Evolutionary conservation across 2,113 vertebrate genomes (phyloP).

Genomic region (Deroptyus accipitrinus): DNA sequence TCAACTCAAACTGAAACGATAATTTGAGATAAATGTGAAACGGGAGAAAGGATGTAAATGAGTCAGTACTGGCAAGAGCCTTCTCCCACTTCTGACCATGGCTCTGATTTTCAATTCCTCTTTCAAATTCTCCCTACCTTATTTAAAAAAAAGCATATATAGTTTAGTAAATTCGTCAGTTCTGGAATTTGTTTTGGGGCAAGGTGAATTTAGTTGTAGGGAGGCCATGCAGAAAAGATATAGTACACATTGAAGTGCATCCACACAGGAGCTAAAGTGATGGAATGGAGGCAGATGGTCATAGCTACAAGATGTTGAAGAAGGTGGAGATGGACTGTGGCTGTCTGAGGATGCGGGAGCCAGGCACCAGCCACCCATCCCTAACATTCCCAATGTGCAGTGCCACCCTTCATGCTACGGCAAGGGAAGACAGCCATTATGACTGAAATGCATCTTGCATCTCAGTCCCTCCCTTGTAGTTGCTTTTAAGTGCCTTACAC

Average conservation of each 20-base stretch:
- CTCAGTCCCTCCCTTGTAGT: not conserved
- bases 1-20: not conserved
- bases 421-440: not conserved
- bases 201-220: not conserved
- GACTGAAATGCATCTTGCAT: not conserved
- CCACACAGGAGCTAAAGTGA: not conserved
- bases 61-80: not conserved
- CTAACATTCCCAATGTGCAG: accelerated
- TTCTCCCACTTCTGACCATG: not conserved
- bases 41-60: not conserved
- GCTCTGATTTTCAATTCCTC: not conserved
- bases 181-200: not conserved
- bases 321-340: accelerated
- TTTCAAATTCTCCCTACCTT: not conserved
- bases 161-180: not conserved
- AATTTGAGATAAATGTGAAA: conserved; percentile 7
- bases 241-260: accelerated
- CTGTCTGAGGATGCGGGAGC: not conserved
- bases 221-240: not conserved
- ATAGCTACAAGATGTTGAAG: not conserved
- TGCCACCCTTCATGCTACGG: accelerated
- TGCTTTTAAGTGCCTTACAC: not conserved
- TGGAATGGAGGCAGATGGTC: not conserved
- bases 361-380: not conserved
- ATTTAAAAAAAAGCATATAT: not conserved